Conservation (phyloP, 1,140 invertebrate species). For the Phthorimaea operculella region DNA sequence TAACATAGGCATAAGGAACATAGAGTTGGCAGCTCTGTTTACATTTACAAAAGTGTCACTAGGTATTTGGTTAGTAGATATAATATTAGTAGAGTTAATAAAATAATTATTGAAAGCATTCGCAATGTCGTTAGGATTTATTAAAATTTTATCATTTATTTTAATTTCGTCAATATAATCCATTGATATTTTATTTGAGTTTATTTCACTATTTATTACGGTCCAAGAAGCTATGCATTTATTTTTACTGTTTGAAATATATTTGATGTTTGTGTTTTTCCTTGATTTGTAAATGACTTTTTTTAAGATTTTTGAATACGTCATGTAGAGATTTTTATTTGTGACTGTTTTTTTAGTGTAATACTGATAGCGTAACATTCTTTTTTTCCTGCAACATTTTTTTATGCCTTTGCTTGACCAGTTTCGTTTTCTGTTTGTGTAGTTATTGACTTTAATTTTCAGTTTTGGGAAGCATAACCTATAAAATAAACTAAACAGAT, state of each 20-base stretch:
- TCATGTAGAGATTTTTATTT: not conserved
- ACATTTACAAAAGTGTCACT: not conserved
- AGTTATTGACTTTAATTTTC: not conserved
- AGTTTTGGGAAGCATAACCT: not conserved
- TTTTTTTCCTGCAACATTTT: not conserved
- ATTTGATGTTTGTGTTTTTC: not conserved
- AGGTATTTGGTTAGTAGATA: not conserved
- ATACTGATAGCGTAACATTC: not conserved
- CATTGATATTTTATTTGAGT: not conserved
- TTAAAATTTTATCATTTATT: not conserved
- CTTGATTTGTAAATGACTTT: not conserved
- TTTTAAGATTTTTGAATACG: not conserved
- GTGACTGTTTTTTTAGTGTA: not conserved
- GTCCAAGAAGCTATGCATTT: not conserved
- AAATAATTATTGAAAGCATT: not conserved
- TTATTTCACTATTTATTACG: not conserved
- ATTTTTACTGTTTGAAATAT: not conserved
- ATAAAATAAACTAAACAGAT: not conserved
- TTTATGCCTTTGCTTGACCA: not conserved
- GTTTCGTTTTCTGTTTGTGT: not conserved
- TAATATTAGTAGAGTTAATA: not conserved
- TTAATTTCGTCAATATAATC: not conserved
- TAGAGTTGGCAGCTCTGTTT: not conserved
- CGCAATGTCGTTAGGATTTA: not conserved
- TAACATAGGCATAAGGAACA: not conserved